These are phyloP conservation scores for Eulemur mongoz DNA, from an alignment of 2,797 vertebrate genomes.

Conservation along the genomic window DNA sequence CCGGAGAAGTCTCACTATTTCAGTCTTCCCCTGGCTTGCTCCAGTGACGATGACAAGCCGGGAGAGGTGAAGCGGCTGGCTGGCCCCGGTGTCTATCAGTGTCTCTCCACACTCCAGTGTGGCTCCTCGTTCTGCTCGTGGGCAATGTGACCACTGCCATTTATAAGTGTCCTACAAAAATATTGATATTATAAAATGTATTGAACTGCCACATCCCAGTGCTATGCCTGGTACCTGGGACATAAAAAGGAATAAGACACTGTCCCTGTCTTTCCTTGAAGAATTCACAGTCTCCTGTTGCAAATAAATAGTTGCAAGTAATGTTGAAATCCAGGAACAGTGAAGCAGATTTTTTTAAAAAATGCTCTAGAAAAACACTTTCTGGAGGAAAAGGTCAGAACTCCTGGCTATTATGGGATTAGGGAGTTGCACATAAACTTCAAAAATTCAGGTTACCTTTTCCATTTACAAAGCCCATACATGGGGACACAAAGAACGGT, in stretches of 20 bases:
- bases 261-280: too few species aligned
- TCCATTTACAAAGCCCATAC: not conserved
- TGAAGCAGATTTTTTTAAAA: not conserved
- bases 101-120: rapidly evolving
- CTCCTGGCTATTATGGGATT: not conserved
- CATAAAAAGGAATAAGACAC: not conserved
- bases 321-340: not conserved
- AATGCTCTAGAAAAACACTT: not conserved
- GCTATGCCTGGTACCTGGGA: not conserved
- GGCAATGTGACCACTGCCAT: not conserved
- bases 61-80: rapidly evolving
- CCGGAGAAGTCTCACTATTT: not conserved
- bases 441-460: not conserved
- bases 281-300: not conserved
- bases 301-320: not conserved
- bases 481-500: not conserved
- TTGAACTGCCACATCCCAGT: not conserved
- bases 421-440: not conserved
- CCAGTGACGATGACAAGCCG: not conserved
- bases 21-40: not conserved
- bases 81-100: too few species aligned
- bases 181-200: not conserved
- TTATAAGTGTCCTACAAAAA: not conserved
- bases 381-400: not conserved
- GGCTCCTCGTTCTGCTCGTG: not conserved